phyloP scores from a whole-genome alignment of 1,140 invertebrate genomes.

The Ridgeia piscesae region DNA sequence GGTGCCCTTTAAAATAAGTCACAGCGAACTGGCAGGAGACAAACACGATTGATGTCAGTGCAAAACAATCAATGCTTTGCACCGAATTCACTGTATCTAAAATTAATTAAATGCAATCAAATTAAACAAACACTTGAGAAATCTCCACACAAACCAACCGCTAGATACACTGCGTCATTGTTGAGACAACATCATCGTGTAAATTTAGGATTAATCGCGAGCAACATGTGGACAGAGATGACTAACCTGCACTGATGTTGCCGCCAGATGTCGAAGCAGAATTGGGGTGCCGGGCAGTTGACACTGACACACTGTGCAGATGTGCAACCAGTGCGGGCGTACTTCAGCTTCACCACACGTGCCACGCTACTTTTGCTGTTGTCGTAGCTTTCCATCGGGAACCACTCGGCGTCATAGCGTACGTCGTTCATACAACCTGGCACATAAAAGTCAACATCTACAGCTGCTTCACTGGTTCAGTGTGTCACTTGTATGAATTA shows the following conservation, averaged over 20 bases:
- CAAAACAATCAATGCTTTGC: too few species aligned
- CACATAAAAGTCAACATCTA: not conserved
- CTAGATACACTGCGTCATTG: too few species aligned
- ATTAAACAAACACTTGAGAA: too few species aligned
- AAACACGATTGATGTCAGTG: too few species aligned
- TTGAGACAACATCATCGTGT: too few species aligned
- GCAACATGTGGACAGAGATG: not conserved
- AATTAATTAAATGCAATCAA: too few species aligned
- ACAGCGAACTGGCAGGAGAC: too few species aligned
- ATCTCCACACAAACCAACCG: too few species aligned
- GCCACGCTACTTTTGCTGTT: slow-evolving; percentile 66
- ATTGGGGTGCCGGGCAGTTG: slow-evolving; percentile 87
- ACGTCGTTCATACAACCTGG: slow-evolving; percentile 80
- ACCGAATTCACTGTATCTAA: too few species aligned
- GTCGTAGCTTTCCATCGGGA: slow-evolving; percentile 88
- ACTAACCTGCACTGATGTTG: slow-evolving; percentile 93
- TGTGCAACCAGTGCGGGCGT: slow-evolving; percentile 86
- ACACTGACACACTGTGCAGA: slow-evolving; percentile 91
- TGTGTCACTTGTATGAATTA: too few species aligned
- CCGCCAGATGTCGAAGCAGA: slow-evolving; percentile 90
- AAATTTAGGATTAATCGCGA: not conserved
- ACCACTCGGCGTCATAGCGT: slow-evolving; percentile 84
- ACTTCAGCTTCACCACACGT: slow-evolving; percentile 80
- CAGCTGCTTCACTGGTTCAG: too few species aligned
- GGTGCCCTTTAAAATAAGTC: too few species aligned